phyloP scores from a whole-genome alignment of 2,797 vertebrate genomes.

The Buphagus erythrorhynchus region DNA sequence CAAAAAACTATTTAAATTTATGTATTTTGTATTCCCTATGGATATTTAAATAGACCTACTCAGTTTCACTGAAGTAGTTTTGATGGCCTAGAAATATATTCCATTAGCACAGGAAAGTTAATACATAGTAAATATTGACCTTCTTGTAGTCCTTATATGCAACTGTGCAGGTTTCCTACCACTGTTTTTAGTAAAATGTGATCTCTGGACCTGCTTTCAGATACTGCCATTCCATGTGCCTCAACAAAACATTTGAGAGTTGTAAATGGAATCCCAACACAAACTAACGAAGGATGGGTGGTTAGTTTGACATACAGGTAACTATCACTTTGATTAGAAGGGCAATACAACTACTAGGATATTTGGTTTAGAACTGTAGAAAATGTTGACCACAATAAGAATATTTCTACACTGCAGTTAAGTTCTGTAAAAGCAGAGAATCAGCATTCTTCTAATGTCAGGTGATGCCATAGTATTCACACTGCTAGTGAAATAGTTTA shows the following conservation, averaged over 20 bases:
- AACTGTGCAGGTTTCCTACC: conserved; percentile 43
- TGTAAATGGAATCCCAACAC: conserved; percentile 90
- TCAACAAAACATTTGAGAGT: conserved; percentile 86
- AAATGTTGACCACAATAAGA: neutral
- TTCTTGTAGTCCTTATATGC: conserved; percentile 41
- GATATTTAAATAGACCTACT: neutral
- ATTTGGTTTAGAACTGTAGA: neutral
- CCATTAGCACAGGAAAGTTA: neutral
- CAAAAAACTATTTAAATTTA: neutral
- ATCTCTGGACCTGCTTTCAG: conserved; percentile 73
- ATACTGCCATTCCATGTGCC: conserved; percentile 78
- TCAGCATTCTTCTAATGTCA: neutral
- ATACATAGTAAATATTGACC: neutral
- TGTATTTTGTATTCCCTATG: neutral
- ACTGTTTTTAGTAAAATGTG: conserved; percentile 54
- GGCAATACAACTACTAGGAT: neutral
- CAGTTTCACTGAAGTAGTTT: neutral
- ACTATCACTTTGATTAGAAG: conserved; percentile 41
- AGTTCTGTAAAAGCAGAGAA: neutral
- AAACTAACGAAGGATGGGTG: conserved; percentile 93
- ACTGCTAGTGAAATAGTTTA: neutral
- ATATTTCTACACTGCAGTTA: neutral
- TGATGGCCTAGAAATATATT: neutral
- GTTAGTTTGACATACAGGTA: conserved; percentile 91
- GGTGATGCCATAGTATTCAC: neutral